A percentile compares a stretch with the other conserved stretches of the same genome.
Conservation (phyloP, 2,113 vertebrate species). For the Symphodus melops region DNA sequence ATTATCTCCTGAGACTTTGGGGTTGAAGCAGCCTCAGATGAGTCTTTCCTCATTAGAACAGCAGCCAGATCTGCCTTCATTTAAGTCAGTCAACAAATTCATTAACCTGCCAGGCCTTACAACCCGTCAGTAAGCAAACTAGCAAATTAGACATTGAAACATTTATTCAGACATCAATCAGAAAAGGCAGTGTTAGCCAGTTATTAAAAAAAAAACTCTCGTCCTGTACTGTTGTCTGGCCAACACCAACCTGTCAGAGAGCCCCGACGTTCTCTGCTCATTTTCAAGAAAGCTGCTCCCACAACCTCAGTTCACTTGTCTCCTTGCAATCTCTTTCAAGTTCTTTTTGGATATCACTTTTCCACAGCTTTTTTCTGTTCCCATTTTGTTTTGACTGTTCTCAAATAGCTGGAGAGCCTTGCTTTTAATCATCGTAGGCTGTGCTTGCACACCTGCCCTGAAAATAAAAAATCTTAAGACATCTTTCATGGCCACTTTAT, state of each 20-base stretch:
- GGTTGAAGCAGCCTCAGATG: slow-evolving; percentile 13
- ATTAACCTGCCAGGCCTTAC: slow-evolving; percentile 27
- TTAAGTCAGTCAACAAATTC: slow-evolving; percentile 35
- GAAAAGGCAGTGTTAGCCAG: slow-evolving; percentile 16
- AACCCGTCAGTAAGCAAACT: slow-evolving; percentile 23
- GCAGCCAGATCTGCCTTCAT: not conserved
- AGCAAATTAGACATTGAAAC: not conserved
- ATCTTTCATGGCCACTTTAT: slow-evolving; percentile 47
- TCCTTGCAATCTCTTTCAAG: too few relatives aligned
- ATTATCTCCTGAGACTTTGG: not conserved
- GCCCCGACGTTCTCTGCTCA: not conserved
- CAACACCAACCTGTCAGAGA: slow-evolving; percentile 14
- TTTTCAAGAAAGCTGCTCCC: not conserved
- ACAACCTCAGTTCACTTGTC: too few relatives aligned
- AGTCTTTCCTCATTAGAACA: slow-evolving; percentile 1
- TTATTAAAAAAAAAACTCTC: not conserved
- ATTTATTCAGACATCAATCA: not conserved
- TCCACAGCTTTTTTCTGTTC: not conserved
- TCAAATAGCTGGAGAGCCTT: slow-evolving; percentile 18
- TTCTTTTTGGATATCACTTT: too few relatives aligned
- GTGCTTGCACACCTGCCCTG: slow-evolving; percentile 43
- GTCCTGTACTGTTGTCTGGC: slow-evolving; percentile 6
- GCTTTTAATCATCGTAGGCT: slow-evolving; percentile 18
- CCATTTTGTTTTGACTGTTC: not conserved
- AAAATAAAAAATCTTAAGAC: too few relatives aligned